A percentile compares a stretch with the other conserved stretches of the same genome.
Conservation (phyloP, 92 coral and sea anemone species). For the Phenganax marumi region DNA sequence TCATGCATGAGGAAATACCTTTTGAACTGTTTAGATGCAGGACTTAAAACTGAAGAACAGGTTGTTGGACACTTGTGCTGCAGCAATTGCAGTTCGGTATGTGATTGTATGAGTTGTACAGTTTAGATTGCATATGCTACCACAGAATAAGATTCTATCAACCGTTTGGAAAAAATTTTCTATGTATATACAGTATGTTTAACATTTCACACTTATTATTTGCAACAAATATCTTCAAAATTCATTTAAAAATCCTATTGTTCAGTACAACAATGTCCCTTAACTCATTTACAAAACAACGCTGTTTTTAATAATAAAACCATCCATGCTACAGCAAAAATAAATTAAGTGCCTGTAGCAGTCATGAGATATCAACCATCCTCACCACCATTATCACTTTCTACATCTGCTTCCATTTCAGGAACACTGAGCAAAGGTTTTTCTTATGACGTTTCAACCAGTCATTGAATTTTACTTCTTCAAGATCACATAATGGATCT, state of each 20-base stretch:
- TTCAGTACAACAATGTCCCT: too few species aligned
- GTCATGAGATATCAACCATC: not conserved
- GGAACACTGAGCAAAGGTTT: constrained; percentile 22
- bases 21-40: constrained; percentile 48
- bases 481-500: constrained; percentile 1
- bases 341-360: not conserved
- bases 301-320: not conserved
- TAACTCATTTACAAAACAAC: too few species aligned
- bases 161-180: not conserved
- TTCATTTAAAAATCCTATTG: not conserved
- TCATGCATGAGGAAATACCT: constrained; percentile 38
- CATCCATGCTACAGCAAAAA: not conserved
- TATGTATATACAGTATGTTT: not conserved
- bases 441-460: constrained; percentile 14
- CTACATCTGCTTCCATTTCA: not conserved
- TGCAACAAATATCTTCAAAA: not conserved
- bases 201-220: not conserved
- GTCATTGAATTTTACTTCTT: constrained; percentile 14
- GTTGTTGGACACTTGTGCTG: constrained; percentile 48
- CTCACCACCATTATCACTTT: constrained; percentile 10
- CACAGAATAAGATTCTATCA: not conserved
- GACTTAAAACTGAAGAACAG: constrained; percentile 8
- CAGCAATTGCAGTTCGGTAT: constrained; percentile 38
- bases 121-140: not conserved
- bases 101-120: constrained; percentile 43